Evolutionary conservation across 2,888 invertebrate species (phyloP).

Genomic region (Augochlorella aurata): DNA sequence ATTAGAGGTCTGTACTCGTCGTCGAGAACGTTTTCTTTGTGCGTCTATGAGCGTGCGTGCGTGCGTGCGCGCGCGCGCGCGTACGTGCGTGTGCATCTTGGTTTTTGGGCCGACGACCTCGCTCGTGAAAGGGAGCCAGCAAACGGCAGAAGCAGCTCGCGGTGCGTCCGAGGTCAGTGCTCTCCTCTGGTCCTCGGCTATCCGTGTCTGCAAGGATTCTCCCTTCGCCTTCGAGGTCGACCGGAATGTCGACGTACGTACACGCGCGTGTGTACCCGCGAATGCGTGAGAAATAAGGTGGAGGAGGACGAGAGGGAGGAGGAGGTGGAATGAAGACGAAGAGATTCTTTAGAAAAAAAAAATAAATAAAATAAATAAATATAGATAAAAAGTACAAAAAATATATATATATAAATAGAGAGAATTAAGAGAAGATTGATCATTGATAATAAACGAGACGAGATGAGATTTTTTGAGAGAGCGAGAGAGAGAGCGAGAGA

Average conservation of each 20-base stretch:
- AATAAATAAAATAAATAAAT: neutral
- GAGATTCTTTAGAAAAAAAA: slow-evolving; percentile 25
- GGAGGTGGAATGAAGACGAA: slow-evolving; percentile 21
- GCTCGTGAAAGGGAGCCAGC: slow-evolving; percentile 70
- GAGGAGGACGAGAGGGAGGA: slow-evolving; percentile 46
- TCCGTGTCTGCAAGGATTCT: slow-evolving; percentile 68
- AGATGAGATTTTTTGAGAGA: neutral
- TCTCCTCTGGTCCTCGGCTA: slow-evolving; percentile 68
- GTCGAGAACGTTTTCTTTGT: slow-evolving; percentile 63
- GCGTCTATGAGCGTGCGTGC: slow-evolving; percentile 64
- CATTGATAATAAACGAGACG: slow-evolving; percentile 5
- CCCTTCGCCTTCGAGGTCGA: slow-evolving; percentile 72
- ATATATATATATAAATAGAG: neutral
- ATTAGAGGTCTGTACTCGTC: slow-evolving; percentile 37
- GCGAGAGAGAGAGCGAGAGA: slow-evolving; percentile 31
- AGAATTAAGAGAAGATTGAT: neutral
- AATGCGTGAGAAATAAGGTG: slow-evolving; percentile 64
- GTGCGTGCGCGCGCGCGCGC: slow-evolving; percentile 55
- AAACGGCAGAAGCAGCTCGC: slow-evolving; percentile 60
- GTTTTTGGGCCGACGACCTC: slow-evolving; percentile 71
- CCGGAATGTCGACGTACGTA: slow-evolving; percentile 66
- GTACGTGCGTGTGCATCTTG: slow-evolving; percentile 63
- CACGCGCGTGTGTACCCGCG: slow-evolving; percentile 59
- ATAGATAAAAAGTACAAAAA: too few species aligned
- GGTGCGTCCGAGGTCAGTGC: slow-evolving; percentile 70